Percentiles rank a stretch among this genome's conserved stretches.
Conservation (phyloP, 2,113 vertebrate species). For the Cyphotilapia sp. region DNA sequence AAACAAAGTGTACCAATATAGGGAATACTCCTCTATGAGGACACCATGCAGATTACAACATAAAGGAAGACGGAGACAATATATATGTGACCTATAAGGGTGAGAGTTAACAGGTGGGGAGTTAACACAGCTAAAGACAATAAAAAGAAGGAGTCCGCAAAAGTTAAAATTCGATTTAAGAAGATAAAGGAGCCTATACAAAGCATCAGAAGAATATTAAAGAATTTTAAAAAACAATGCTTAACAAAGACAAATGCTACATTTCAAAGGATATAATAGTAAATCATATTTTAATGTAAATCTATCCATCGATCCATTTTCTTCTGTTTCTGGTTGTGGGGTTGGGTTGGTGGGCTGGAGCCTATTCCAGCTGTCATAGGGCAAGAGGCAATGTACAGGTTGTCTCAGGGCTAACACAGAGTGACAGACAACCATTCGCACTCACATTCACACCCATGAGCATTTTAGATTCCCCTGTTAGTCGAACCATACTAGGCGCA, state of each 20-base stretch:
- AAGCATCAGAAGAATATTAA: neutral
- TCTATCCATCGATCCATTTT: neutral
- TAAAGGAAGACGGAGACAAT: neutral
- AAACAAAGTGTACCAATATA: neutral
- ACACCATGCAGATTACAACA: neutral
- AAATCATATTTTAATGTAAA: neutral
- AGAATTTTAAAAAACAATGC: neutral
- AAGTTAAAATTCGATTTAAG: neutral
- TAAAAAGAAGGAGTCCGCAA: neutral
- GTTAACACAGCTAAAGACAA: neutral
- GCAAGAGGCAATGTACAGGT: neutral
- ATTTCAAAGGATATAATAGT: neutral
- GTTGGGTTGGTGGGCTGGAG: neutral
- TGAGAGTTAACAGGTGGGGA: neutral
- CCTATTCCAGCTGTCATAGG: neutral
- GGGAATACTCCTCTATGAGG: neutral
- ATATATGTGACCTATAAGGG: neutral
- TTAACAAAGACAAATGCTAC: neutral
- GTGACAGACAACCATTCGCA: neutral
- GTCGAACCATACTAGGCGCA: neutral
- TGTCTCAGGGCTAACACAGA: neutral
- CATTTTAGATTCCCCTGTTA: neutral
- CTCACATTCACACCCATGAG: neutral
- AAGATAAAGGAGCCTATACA: neutral
- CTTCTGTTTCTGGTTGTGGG: neutral